Evolutionary conservation across 2,888 invertebrate genomes (phyloP).

Genomic region (Drosophila tripunctata): DNA sequence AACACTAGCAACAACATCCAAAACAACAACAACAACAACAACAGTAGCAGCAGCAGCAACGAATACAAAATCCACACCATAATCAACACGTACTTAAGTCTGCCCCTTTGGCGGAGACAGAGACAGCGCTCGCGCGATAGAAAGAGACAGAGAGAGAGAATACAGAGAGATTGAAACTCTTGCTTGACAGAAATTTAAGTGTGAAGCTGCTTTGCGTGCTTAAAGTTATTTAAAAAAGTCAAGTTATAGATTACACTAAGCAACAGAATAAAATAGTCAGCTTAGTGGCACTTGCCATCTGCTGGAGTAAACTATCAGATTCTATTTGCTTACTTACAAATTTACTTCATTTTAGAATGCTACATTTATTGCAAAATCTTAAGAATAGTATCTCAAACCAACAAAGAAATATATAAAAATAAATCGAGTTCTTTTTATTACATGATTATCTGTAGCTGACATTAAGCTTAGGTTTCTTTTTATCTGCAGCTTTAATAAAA

Average conservation of each 20-base stretch:
- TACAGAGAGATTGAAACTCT: too few species aligned
- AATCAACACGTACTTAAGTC: constrained; percentile 75
- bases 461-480: neutral
- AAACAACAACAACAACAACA: constrained; percentile 25
- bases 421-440: neutral
- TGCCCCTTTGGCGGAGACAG: constrained; percentile 23
- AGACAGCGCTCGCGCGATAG: neutral
- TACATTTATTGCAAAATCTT: too few species aligned
- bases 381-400: neutral
- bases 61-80: constrained; percentile 65
- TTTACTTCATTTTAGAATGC: too few species aligned
- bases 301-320: too few species aligned
- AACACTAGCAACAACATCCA: constrained; percentile 54
- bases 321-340: too few species aligned
- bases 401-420: neutral
- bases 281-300: constrained; percentile 9
- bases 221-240: constrained; percentile 27
- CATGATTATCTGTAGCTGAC: too few species aligned
- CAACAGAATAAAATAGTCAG: constrained; percentile 24
- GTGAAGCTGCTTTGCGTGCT: constrained; percentile 21
- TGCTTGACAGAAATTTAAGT: constrained; percentile 31
- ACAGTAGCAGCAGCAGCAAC: constrained; percentile 13
- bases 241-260: constrained; percentile 20
- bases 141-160: neutral
- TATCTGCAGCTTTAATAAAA: neutral